Evolutionary conservation across 2,797 vertebrate genomes (phyloP).

Genomic region (Mormyrops attenuatus): DNA sequence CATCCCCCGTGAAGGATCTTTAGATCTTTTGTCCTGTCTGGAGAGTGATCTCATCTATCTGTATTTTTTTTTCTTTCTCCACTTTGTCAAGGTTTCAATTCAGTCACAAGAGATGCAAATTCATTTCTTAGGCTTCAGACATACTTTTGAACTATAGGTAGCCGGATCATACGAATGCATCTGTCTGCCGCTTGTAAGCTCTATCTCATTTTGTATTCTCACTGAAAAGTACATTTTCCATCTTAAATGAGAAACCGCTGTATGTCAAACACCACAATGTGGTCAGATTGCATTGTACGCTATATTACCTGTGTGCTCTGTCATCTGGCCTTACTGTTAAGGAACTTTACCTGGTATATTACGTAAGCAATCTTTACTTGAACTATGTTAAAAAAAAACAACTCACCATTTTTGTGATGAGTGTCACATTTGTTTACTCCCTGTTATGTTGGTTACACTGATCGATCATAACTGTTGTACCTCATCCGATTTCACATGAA

Average conservation of each 20-base stretch:
- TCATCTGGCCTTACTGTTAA: background rate
- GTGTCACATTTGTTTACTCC: background rate
- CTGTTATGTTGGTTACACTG: background rate
- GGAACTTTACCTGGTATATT: background rate
- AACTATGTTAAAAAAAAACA: background rate
- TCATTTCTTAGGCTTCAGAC: background rate
- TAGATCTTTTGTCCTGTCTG: background rate
- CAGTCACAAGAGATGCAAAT: background rate
- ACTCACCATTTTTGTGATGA: background rate
- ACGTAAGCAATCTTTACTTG: background rate
- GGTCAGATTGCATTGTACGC: background rate
- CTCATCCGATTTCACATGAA: background rate
- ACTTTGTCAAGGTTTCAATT: background rate
- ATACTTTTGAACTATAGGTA: background rate
- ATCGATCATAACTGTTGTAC: background rate
- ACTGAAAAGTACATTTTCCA: background rate
- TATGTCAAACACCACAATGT: background rate
- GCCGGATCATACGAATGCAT: background rate
- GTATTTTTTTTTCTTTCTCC: background rate
- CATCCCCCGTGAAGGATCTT: background rate
- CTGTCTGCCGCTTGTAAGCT: background rate
- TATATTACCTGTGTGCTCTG: background rate
- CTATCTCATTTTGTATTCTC: background rate
- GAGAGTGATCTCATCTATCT: background rate
- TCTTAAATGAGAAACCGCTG: background rate